Evolutionary conservation across 2,888 invertebrate species (phyloP).

Genomic region (Meganola albula): DNA sequence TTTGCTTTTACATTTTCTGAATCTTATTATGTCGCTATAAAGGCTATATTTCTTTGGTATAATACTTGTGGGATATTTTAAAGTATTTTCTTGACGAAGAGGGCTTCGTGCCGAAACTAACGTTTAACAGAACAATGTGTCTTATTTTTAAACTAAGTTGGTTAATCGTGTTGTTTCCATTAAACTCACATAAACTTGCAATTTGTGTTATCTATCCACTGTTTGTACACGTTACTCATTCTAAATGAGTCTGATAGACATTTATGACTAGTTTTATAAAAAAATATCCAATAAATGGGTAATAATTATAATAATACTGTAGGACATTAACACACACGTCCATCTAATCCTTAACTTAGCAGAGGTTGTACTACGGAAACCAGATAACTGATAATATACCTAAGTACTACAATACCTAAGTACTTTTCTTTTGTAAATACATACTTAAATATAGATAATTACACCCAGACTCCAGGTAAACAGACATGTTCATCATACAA

Average conservation of each 20-base stretch:
- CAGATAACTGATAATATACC: too few species aligned
- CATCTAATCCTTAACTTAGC: too few species aligned
- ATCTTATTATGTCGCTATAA: slow-evolving; percentile 19
- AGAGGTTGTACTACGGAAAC: too few species aligned
- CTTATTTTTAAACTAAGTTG: slow-evolving; percentile 60
- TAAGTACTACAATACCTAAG: too few species aligned
- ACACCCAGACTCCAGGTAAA: too few species aligned
- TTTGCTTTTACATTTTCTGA: slow-evolving; percentile 15
- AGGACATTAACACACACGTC: too few species aligned
- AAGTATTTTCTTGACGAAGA: slow-evolving; percentile 54
- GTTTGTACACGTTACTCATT: slow-evolving; percentile 21
- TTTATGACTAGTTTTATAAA: slow-evolving; percentile 25
- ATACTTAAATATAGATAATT: too few species aligned
- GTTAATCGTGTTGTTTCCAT: slow-evolving; percentile 50
- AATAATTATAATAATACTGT: too few species aligned
- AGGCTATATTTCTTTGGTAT: slow-evolving; percentile 16
- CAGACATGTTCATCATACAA: too few species aligned
- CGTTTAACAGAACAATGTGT: slow-evolving; percentile 66
- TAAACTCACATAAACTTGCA: slow-evolving; percentile 39
- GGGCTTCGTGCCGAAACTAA: slow-evolving; percentile 72
- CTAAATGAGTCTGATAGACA: slow-evolving; percentile 26
- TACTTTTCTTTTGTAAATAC: too few species aligned
- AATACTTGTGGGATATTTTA: slow-evolving; percentile 42
- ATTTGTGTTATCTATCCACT: slow-evolving; percentile 30
- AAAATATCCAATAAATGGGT: slow-evolving; percentile 22